Evolutionary conservation across 2,888 invertebrate species (phyloP).

Genomic region (Phalangium opilio): DNA sequence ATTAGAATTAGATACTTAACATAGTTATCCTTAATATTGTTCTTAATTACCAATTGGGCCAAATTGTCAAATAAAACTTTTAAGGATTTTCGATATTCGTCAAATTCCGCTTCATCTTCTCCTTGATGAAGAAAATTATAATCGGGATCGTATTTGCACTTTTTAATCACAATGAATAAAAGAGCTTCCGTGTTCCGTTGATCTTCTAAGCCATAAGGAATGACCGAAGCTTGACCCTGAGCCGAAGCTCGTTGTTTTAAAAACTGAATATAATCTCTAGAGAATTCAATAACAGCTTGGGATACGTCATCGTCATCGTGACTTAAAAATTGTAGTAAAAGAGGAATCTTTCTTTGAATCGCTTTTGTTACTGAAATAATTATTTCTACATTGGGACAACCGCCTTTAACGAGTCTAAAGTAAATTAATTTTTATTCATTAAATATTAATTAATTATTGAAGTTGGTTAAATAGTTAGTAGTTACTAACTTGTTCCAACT

Average conservation of each 20-base stretch:
- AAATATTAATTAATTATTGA: slow-evolving; percentile 5
- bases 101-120: slow-evolving; percentile 40
- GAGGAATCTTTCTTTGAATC: slow-evolving; percentile 34
- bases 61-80: slow-evolving; percentile 39
- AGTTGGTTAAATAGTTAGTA: background rate
- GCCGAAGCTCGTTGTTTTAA: slow-evolving; percentile 13
- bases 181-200: slow-evolving; percentile 25
- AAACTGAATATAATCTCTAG: slow-evolving; percentile 34
- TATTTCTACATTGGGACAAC: background rate
- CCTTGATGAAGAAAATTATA: slow-evolving; percentile 36
- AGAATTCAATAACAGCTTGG: slow-evolving; percentile 34
- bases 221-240: slow-evolving; percentile 2
- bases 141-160: slow-evolving; percentile 37
- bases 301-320: slow-evolving; percentile 40
- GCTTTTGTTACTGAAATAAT: slow-evolving; percentile 16
- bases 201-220: slow-evolving; percentile 14
- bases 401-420: no score
- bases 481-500: slow-evolving; percentile 34
- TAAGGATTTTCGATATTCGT: slow-evolving; percentile 38
- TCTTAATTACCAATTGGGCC: slow-evolving; percentile 31
- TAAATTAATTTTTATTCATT: background rate
- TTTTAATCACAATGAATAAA: slow-evolving; percentile 35
- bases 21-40: background rate
- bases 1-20: slow-evolving; percentile 7
- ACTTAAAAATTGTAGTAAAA: slow-evolving; percentile 35